Evolutionary conservation across 2,797 vertebrate genomes (phyloP), one percentile per base, ranked within the genome.

Genomic region (Rachycentron canadum): DNA sequence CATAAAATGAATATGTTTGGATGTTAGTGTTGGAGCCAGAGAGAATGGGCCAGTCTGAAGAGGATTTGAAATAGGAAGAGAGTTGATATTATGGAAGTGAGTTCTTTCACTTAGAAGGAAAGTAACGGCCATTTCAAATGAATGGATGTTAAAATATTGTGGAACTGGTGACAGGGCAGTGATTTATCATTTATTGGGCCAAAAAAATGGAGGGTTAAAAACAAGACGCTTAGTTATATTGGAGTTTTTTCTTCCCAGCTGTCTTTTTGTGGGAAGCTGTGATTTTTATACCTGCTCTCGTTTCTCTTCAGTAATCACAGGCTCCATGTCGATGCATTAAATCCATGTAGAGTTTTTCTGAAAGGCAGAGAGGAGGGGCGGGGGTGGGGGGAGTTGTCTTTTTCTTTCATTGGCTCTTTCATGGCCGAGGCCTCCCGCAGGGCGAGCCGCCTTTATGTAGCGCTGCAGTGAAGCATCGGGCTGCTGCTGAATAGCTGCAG

Each of bases 241-340:
- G 49, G 23, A 73, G 5, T 65, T 38, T 23, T 63, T 25, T 10
- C 21, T 64, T 41, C 64, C 50, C n/a, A 5, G 23, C 52, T 3
- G 32, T 32, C 32, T 49, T 11, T 3, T 30, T 25, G 74, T 25
- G 53, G 21, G 70, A 63, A 66, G 32, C 70, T 66, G 50, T 78
- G 73, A 55, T 52, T 74, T 56, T 74, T 50, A 28, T 40, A n/a
- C 17, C 66, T 52, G 49, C 64, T 4, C 73, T 69, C 14, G 6
- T 25, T 34, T 28, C 4, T 17, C 69, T 47, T 50, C 63, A 36
- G 53, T 86, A 75, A 86, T 79, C 77, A 77, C 72, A 58, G 83
- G 62, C 83, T 89, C 81, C 40, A 21, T 71, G 76, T 72, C 78
- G 86, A 73, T 6, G 80, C 78, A 82, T 81, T 85, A 71, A 85